Base-by-base conservation (phyloP, 92 coral and sea anemone species). In the Ricordea florida region DNA sequence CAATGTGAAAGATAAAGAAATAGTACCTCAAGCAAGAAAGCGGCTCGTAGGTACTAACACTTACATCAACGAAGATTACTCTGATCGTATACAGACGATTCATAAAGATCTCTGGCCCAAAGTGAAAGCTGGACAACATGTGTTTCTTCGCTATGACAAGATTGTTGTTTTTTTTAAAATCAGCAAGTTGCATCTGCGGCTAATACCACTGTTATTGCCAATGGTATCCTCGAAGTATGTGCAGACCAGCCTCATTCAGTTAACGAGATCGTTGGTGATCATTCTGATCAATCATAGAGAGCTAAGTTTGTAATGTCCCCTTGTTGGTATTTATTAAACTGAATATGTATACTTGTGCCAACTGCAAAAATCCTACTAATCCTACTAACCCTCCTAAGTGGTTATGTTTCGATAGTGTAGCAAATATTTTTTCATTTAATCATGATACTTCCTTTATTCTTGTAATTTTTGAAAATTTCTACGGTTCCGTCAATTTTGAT, bases 121-220 rank as follows among this genome's bases (percentile, higher is more conserved):
- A 46, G 53, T 46, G 53, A 46, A 46, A 46, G 53, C 53, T 46
- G 53, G 22, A 44, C 51, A 44, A 46, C 53, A 10, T 46, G 53
- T 28, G 22, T 46, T 46, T 28, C 53, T 46, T 10, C 27, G 18
- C 53, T 46, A 6, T 11, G 53, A 46, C 53, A 46, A 46, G 53
- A 46, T 46, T 16, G 53, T n/a, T n/a, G n/a, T n/a, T n/a, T 46
- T 46, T 46, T 46, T 46, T 46, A 46, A 17, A n/a, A 16, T 46
- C 53, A 46, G 53, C 53, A 46, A 46, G 53, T 28, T 11, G 2
- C 27, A 46, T 17, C 22, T 4, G 53, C 53, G 22, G 53, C 53
- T 46, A 46, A 46, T 3, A 46, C 53, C 28, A 5, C 53, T 46
- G 53, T 46, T 11, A 46, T 46, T 28, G 22, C 53, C 53, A 46